Conservation (phyloP, 2,113 vertebrate genomes). For the human (Homo sapiens) region GRCh38 chr6:30229001-30229500, state of each 20-base stretch:
- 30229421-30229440: no score
- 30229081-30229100: background rate
- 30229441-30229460: no score
- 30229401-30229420: no score
- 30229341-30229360: constrained; percentile 29
- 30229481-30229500: no score
- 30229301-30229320: constrained; percentile 40
- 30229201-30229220: constrained; percentile 42
- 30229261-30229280: constrained; percentile 35
- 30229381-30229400: background rate
- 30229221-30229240: constrained; percentile 4
- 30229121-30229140: background rate
- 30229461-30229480: no score
- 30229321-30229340: constrained; percentile 8
- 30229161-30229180: background rate
- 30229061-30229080: background rate
- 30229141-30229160: background rate
- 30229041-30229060: background rate
- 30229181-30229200: background rate
- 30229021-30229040: background rate
- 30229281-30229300: constrained; percentile 50
- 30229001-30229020: background rate
- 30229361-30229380: constrained; percentile 17
- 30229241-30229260: constrained; percentile 54
- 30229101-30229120: background rate